These are phyloP conservation scores for Hirudo medicinalis DNA, from an alignment of 1,140 invertebrate genomes.

Conservation along the genomic window DNA sequence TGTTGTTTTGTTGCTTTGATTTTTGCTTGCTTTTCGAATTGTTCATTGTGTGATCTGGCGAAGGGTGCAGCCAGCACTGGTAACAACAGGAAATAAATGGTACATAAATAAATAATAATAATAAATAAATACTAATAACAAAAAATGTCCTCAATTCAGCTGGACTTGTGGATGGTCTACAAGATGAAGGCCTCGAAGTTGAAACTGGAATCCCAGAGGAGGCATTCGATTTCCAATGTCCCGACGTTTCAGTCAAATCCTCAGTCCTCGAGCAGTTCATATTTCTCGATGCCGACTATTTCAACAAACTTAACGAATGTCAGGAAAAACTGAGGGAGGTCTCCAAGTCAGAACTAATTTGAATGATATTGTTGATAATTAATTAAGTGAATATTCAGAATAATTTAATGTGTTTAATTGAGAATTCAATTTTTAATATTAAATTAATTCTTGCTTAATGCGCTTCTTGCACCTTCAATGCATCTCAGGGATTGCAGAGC, in stretches of 20 bases:
- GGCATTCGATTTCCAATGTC: conserved; percentile 37
- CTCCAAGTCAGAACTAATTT: conserved; percentile 27
- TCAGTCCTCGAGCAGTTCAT: conserved; percentile 36
- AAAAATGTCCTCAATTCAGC: conserved; percentile 5
- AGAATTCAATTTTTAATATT: too few relatives aligned
- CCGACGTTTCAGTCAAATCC: conserved; percentile 32
- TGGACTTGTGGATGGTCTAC: conserved; percentile 1
- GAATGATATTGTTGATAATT: too few relatives aligned
- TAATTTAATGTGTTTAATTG: too few relatives aligned
- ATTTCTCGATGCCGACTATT: conserved; percentile 35
- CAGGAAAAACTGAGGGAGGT: conserved; percentile 28
- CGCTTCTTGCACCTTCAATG: not conserved
- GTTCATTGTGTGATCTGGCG: too few relatives aligned
- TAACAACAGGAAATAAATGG: too few relatives aligned
- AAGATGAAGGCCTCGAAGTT: conserved; percentile 23
- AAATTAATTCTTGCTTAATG: not conserved
- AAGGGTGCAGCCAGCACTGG: too few relatives aligned
- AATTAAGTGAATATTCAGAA: too few relatives aligned
- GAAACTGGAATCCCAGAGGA: conserved; percentile 35
- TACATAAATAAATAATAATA: too few relatives aligned
- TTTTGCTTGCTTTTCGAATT: too few relatives aligned
- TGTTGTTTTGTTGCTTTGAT: too few relatives aligned
- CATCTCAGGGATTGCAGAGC: conserved; percentile 20
- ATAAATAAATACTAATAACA: not conserved
- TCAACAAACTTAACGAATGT: conserved; percentile 29